Percentiles rank a stretch among this genome's conserved stretches.
Evolutionary conservation across 1,140 invertebrate genomes (phyloP).

Genomic region (Drosophila micromelanica): DNA sequence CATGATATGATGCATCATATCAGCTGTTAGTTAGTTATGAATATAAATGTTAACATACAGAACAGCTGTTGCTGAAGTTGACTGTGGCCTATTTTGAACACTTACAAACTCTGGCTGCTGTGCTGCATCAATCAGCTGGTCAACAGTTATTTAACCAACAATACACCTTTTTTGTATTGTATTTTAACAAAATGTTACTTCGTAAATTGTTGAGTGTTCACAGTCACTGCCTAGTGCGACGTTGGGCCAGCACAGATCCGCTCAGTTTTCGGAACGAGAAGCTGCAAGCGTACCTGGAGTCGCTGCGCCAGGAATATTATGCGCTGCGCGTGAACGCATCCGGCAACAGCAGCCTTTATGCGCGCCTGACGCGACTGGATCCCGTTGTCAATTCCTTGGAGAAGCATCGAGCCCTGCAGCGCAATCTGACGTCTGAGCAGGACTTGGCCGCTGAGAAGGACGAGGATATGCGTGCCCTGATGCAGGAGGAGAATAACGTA

Average conservation of each 20-base stretch:
- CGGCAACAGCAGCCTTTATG: slow-evolving; percentile 51
- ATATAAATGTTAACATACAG: not conserved
- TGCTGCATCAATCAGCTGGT: slow-evolving; percentile 1
- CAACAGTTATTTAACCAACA: slow-evolving; percentile 25
- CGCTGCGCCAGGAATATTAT: slow-evolving; percentile 75
- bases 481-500: slow-evolving; percentile 85
- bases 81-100: not conserved
- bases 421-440: slow-evolving; percentile 65
- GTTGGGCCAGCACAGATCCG: slow-evolving; percentile 54
- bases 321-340: slow-evolving; percentile 57
- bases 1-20: no score
- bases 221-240: slow-evolving; percentile 7
- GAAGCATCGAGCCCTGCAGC: slow-evolving; percentile 61
- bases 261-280: slow-evolving; percentile 63
- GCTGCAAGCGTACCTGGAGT: slow-evolving; percentile 71
- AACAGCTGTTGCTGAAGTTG: not conserved
- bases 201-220: slow-evolving; percentile 47
- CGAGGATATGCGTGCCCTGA: slow-evolving; percentile 86
- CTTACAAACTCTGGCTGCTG: slow-evolving; percentile 10
- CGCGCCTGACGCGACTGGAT: slow-evolving; percentile 58
- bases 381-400: slow-evolving; percentile 71
- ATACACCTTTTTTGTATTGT: slow-evolving; percentile 24
- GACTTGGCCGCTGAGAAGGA: slow-evolving; percentile 86
- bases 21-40: no score
- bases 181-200: slow-evolving; percentile 39